phyloP scores from a whole-genome alignment of 2,888 invertebrate species.

The Lydus trimaculatus region DNA sequence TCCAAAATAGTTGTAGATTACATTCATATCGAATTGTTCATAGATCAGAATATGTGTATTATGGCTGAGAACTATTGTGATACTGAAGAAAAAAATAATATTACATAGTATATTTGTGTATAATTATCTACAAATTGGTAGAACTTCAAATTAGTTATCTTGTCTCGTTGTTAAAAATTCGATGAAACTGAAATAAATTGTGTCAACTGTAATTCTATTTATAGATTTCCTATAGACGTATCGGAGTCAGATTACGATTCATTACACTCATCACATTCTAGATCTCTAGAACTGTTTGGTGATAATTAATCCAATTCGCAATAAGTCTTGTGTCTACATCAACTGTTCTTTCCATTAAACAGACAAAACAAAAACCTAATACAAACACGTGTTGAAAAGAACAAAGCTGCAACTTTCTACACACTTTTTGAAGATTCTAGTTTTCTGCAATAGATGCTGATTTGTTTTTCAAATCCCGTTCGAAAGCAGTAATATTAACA shows the following conservation, averaged over 20 bases:
- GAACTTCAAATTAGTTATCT: slow-evolving; percentile 34
- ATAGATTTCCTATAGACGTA: background rate
- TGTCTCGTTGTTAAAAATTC: slow-evolving; percentile 37
- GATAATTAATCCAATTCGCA: no score
- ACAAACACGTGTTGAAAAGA: no score
- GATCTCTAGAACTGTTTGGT: no score
- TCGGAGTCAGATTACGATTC: background rate
- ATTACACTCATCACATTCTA: no score
- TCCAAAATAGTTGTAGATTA: slow-evolving; percentile 18
- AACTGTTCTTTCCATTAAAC: background rate
- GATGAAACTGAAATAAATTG: slow-evolving; percentile 33
- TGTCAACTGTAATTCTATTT: background rate
- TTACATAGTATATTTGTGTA: slow-evolving; percentile 28
- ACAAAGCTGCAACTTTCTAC: no score
- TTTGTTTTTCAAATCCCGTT: no score
- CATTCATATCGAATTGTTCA: slow-evolving; percentile 32
- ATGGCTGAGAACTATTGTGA: slow-evolving; percentile 35
- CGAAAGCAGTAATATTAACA: no score
- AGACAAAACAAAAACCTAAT: no score
- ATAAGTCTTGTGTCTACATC: no score
- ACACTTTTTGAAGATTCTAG: no score
- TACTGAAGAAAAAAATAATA: slow-evolving; percentile 19
- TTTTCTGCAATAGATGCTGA: no score
- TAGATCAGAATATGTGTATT: slow-evolving; percentile 29
- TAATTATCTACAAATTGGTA: slow-evolving; percentile 26